Evolutionary conservation across 2,113 vertebrate genomes (phyloP).

Genomic region (Pelecanus crispus): DNA sequence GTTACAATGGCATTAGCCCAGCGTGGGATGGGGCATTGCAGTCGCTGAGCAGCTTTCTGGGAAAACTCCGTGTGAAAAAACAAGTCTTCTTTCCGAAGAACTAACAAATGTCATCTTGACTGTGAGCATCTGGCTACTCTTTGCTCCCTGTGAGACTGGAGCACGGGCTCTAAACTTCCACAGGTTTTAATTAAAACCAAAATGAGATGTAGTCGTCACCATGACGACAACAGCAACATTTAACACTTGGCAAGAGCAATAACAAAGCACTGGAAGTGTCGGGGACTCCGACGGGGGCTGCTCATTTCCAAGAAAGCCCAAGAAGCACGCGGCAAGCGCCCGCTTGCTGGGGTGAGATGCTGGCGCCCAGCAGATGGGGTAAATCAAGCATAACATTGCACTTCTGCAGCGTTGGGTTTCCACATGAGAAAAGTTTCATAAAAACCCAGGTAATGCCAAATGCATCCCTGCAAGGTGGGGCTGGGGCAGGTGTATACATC

Average conservation of each 20-base stretch:
- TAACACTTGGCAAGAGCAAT: not conserved
- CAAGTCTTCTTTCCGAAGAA: not conserved
- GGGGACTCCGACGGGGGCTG: not conserved
- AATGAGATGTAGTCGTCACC: not conserved
- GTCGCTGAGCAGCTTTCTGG: not conserved
- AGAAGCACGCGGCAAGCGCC: accelerated
- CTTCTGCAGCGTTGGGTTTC: not conserved
- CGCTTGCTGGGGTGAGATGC: not conserved
- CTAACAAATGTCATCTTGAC: not conserved
- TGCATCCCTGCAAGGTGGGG: not conserved
- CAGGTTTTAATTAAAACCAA: slow-evolving; percentile 29
- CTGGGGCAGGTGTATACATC: not conserved
- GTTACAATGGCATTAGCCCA: not conserved
- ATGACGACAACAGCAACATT: not conserved
- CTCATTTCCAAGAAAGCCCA: slow-evolving; percentile 1
- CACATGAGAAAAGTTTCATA: not conserved
- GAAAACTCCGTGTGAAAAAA: not conserved
- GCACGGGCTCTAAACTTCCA: not conserved
- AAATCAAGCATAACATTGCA: not conserved
- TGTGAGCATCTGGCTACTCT: not conserved
- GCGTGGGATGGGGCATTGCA: not conserved
- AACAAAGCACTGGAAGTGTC: slow-evolving; percentile 22
- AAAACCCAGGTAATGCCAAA: not conserved
- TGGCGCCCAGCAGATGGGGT: accelerated
- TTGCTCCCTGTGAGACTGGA: not conserved